A percentile compares a stretch with the other conserved stretches of the same genome.
Evolutionary conservation across 2,797 vertebrate genomes (phyloP).

Genomic region (Macropus fuliginosus): DNA sequence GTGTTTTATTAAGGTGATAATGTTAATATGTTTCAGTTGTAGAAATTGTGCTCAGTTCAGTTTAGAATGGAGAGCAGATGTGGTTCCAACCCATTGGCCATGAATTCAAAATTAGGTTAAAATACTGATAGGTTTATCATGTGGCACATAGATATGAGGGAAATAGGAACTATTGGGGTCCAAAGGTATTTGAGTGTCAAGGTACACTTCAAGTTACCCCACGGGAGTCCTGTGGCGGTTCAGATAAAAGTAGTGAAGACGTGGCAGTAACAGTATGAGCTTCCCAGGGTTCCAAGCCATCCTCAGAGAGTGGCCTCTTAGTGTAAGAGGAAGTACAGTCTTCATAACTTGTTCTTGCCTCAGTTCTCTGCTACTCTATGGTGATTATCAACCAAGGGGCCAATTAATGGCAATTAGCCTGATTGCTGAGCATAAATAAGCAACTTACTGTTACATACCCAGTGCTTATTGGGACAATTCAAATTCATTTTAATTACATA

Average conservation of each 20-base stretch:
- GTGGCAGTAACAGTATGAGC: constrained; percentile 37
- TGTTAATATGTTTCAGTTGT: constrained; percentile 27
- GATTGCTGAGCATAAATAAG: constrained; percentile 39
- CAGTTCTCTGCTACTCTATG: constrained; percentile 34
- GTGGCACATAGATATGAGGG: neutral
- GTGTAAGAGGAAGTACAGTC: neutral
- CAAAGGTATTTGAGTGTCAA: neutral
- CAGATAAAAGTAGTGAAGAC: constrained; percentile 30
- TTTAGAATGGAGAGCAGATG: neutral
- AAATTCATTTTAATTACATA: constrained; percentile 68
- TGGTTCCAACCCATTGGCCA: neutral
- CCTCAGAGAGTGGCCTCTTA: neutral
- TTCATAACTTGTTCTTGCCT: constrained; percentile 9
- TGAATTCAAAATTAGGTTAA: neutral
- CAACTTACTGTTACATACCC: constrained; percentile 12
- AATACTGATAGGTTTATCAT: neutral
- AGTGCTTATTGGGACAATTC: constrained; percentile 41
- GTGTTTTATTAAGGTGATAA: constrained; percentile 8
- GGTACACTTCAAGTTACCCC: constrained; percentile 21
- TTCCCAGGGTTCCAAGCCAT: neutral
- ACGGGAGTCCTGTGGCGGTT: constrained; percentile 33
- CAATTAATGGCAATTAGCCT: constrained; percentile 44
- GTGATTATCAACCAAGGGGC: constrained; percentile 43
- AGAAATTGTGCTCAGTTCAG: constrained; percentile 26
- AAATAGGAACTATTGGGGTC: neutral